Conservation (phyloP, 2,888 invertebrate species). For the Octodonta nipae region DNA sequence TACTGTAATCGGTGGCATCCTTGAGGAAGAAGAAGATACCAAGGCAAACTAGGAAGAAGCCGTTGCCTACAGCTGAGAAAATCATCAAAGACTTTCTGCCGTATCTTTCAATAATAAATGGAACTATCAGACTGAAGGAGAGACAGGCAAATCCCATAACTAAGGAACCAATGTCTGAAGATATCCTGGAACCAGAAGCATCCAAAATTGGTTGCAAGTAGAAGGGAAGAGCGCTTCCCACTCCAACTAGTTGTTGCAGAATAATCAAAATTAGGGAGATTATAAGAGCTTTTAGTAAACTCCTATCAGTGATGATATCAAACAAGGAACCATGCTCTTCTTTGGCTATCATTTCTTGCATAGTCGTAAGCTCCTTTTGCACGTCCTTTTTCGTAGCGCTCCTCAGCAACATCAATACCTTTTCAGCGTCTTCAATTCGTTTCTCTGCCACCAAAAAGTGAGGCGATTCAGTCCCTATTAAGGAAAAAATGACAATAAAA, state of each 20-base stretch:
- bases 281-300: constrained; percentile 63
- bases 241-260: constrained; percentile 60
- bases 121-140: constrained; percentile 54
- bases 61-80: constrained; percentile 52
- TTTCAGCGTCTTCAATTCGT: constrained; percentile 45
- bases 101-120: constrained; percentile 60
- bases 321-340: constrained; percentile 39
- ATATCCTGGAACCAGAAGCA: constrained; percentile 47
- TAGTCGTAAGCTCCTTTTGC: constrained; percentile 39
- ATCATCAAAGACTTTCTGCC: constrained; percentile 60
- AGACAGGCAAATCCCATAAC: constrained; percentile 64
- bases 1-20: constrained; percentile 39
- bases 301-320: constrained; percentile 40
- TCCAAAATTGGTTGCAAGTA: constrained; percentile 57
- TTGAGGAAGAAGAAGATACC: constrained; percentile 37
- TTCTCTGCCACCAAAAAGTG: constrained; percentile 49
- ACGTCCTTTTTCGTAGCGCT: constrained; percentile 49
- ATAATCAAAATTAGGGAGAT: constrained; percentile 41
- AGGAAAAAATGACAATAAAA: constrained; percentile 50
- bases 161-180: constrained; percentile 55
- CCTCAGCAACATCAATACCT: constrained; percentile 53
- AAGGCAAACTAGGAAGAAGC: constrained; percentile 44
- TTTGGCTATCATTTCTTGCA: constrained; percentile 11
- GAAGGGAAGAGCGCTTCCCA: constrained; percentile 16
- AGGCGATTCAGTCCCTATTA: constrained; percentile 53